Evolutionary conservation across 2,888 invertebrate species (phyloP), one percentile per base, ranked within the genome.

Genomic region (Cordylochernes scorpioides): DNA sequence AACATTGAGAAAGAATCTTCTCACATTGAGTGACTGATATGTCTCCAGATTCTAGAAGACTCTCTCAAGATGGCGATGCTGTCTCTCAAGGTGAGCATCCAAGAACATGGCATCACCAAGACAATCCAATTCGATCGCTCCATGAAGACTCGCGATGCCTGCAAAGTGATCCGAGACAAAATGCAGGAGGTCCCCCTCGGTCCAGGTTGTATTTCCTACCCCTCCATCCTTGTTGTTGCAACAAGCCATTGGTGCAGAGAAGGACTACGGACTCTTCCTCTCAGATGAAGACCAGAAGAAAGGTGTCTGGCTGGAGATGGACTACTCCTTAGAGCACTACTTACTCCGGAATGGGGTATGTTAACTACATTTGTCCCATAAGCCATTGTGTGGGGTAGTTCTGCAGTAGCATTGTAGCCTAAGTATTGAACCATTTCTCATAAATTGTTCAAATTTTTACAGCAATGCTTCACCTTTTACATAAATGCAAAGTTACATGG

Each of bases 81-180:
- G 30, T 57, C 58, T 35, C 49, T 60, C 39, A 58, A 55, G 44
- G 54, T 61, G 36, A 50, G 53, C 44, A 51, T 55, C 32, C 48
- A 49, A 31, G 58, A 56, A 33, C 49, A 48, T 42, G 54, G 52
- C 41, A 48, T 82, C 49, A 80, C 78, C 51, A 91, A 94, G 64
- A 86, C 84, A 45, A 86, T 94, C 62, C 84, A 88, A 59, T 91
- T 94, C 57, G 84, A 88, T 56, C 82, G 86, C 22, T 69, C 77
- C 48, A 84, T 77, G 39, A 71, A 78, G 36, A 77, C 91, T 31
- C 86, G 77, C 60, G 91, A 94, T 58, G 84, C 88, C 29, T 91
- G 91, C 58, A 67, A 72, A 50, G 68, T 82, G 51, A 88, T 94
- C 49, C 61, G 86, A 39, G 88, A 94, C 55, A 88, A 91, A 61